A percentile compares a stretch with the other conserved stretches of the same genome.
Conservation (phyloP, 2,888 invertebrate species). For the Noctuana brunneofusca region DNA sequence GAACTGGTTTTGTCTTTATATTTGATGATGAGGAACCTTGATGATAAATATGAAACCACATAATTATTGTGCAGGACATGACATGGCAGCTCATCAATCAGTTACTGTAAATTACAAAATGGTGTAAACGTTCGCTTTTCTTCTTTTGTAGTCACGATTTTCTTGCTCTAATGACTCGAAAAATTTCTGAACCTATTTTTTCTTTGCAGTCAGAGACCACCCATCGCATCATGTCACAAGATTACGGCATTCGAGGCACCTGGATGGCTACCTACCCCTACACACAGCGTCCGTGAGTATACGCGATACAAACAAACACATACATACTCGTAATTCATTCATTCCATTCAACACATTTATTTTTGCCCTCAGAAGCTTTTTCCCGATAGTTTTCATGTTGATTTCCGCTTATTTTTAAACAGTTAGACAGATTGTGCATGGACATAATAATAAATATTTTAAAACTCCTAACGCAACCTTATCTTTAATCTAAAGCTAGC, state of each 20-base stretch:
- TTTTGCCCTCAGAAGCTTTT: conserved; percentile 63
- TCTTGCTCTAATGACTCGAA: not conserved
- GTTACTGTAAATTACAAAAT: no score
- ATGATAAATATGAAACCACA: no score
- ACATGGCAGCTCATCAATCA: no score
- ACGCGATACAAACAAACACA: conserved; percentile 40
- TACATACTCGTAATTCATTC: conserved; percentile 41
- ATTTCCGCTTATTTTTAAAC: conserved; percentile 68
- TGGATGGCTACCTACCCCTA: conserved; percentile 63
- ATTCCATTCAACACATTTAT: conserved; percentile 45
- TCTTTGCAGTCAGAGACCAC: conserved; percentile 68
- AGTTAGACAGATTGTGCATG: conserved; percentile 57
- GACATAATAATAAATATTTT: conserved; percentile 37
- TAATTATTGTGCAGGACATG: no score
- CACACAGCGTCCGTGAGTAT: conserved; percentile 71
- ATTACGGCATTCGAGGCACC: conserved; percentile 72
- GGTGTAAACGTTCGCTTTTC: not conserved
- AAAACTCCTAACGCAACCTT: conserved; percentile 25
- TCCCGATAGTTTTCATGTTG: conserved; percentile 68
- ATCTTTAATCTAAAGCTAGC: conserved; percentile 38
- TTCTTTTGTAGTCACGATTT: no score
- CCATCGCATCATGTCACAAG: conserved; percentile 70
- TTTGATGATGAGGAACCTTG: no score
- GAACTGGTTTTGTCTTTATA: no score
- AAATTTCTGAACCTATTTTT: conserved; percentile 37